Evolutionary conservation across 2,888 invertebrate species (phyloP), one percentile per base, ranked within the genome.

Genomic region (Euzophera pinguis): DNA sequence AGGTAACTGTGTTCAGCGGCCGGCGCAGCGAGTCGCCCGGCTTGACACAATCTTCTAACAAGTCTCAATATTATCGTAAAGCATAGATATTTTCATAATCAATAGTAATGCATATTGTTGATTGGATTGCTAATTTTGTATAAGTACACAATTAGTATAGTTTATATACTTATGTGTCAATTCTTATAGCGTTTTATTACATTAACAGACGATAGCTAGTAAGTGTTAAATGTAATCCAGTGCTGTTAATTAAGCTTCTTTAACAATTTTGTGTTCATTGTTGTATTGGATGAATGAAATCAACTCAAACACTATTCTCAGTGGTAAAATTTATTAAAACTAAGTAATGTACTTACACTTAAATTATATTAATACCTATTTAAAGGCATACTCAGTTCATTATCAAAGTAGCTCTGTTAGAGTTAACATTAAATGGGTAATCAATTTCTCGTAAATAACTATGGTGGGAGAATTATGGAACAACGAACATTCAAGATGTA

Each of bases 141-240:
- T 87, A 87, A 78, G 81, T 86, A 89, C 90, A 90, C 89, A 83
- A 89, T 81, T 91, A 90, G 91, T 89, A 90, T 90, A 91, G 90
- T 90, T 87, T 87, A 90, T 90, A 90, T 91, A 90, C 91, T 91
- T 91, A 90, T 90, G 91, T 91, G 91, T 91, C 91, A 91, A 91
- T 91, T 91, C 90, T 86, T 82, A 88, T 91, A 90, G 90, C 86
- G 73, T 90, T 90, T 91, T 90, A 91, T 85, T 88, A 89, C 88
- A 84, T 83, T 81, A 88, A 88, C 87, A 81, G 80, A 84, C 68
- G 78, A 83, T 90, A 90, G 89, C 63, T 86, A 83, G 86, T 91
- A 91, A 90, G 90, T 90, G 90, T 90, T 90, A 84, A 83, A 82
- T 69, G 76, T 87, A 85, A 83, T 78, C 78, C 81, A 78, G 65